These are phyloP conservation scores for Leucoraja erinaceus DNA, from an alignment of 2,113 vertebrate species.

Conservation along the genomic window DNA sequence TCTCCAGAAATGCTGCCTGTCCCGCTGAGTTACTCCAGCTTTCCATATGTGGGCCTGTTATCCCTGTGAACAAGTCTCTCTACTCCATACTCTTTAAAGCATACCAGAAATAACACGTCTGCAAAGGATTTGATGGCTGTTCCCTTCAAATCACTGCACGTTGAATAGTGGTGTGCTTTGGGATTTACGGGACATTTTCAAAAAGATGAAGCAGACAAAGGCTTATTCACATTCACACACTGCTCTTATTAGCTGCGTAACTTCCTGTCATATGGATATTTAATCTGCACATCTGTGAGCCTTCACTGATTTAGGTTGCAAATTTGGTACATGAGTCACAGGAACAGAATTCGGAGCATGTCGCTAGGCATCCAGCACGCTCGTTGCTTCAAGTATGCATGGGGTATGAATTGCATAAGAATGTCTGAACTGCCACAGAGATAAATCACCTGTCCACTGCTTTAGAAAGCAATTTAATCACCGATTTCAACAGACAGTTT, in stretches of 20 bases:
- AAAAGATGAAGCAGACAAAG: background rate
- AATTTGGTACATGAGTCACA: background rate
- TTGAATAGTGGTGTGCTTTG: background rate
- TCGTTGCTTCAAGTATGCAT: slow-evolving; percentile 7
- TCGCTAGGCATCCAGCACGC: background rate
- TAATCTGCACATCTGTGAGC: background rate
- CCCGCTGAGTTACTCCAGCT: too few relatives aligned
- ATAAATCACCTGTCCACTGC: background rate
- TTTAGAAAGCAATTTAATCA: background rate
- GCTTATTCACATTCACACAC: background rate
- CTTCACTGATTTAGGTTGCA: background rate
- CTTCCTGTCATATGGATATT: slow-evolving; percentile 18
- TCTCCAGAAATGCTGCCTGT: too few relatives aligned
- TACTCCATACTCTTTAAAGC: background rate
- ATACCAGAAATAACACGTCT: background rate
- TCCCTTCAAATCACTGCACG: background rate
- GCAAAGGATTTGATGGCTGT: background rate
- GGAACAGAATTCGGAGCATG: background rate
- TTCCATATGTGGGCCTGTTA: background rate
- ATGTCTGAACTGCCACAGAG: background rate
- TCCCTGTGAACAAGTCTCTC: background rate
- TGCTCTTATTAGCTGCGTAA: background rate
- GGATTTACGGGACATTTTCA: too few relatives aligned
- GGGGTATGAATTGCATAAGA: background rate
- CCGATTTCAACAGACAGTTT: background rate